Base-by-base conservation (phyloP, 2,113 vertebrate species). In the Misgurnus anguillicaudatus region DNA sequence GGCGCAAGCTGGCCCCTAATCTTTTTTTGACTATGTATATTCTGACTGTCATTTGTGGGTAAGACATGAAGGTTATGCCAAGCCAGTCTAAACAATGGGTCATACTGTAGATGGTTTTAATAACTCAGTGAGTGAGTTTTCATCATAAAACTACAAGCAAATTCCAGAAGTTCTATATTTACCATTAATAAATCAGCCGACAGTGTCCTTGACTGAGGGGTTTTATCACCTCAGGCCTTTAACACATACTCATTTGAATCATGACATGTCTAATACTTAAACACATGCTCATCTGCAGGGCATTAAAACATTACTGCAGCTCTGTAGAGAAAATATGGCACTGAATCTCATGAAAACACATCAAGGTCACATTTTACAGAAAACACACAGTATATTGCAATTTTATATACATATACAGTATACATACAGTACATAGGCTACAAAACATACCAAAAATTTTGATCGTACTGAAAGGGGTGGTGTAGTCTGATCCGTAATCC, bases 131-230 rank as follows among this genome's bases (percentile, higher is more conserved):
- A 73, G 11, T 60, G 4, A 42, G 21, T 39, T 45, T 5, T 24
- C 4, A 0, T 61, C 57, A 74, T 41, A 57, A 21, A 51, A 11
- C 13, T 38, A 67, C 17, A 24, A 10, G 19, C 42, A 21, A 47
- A 45, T 60, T 21, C 38, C 21, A 2, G 38, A 42, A 55, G 42
- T 39, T 41, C 55, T 72, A 58, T 57, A 58, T 72, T 72, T 58
- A 57, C 39, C 53, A 58, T 9, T 38, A 72, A 57, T 58, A 60
- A 42, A 60, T 73, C 36, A 73, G 55, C 38, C 36, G 42, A 55
- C 3, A 55, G 41, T 60, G 55, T 45, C 71, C 70, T 73, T 73
- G 70, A 41, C 6, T 39, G 21, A 60, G 57, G 57, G 17, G n/a
- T 60, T 61, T 60, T 13, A 74, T 24, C 38, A n/a, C 38, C n/a